A percentile compares a stretch with the other conserved stretches of the same genome.
phyloP scores from a whole-genome alignment of 2,113 vertebrate genomes.

The Harpagus bidentatus region DNA sequence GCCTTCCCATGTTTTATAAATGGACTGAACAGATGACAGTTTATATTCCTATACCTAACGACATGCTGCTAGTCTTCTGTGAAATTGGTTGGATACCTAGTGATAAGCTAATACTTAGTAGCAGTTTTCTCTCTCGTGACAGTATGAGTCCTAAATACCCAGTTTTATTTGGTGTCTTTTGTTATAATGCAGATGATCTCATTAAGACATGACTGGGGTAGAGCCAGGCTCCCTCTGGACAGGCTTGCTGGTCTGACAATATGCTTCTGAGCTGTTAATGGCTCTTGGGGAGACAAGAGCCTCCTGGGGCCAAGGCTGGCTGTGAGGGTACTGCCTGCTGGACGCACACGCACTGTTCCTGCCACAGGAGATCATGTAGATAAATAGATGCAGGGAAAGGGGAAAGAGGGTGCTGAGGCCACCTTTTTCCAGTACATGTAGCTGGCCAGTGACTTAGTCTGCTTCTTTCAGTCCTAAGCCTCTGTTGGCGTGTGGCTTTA shows the following conservation, averaged over 20 bases:
- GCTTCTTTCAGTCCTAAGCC: accelerated
- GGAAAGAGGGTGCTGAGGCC: neutral
- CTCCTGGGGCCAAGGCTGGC: accelerated
- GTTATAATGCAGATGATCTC: neutral
- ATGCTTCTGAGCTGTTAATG: neutral
- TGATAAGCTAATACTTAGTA: neutral
- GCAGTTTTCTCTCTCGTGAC: neutral
- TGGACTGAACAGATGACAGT: neutral
- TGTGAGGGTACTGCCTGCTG: neutral
- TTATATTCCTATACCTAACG: neutral
- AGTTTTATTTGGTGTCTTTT: neutral
- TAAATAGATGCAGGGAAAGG: neutral
- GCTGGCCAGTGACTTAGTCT: neutral
- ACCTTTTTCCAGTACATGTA: neutral
- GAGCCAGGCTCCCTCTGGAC: neutral
- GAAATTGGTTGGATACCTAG: neutral
- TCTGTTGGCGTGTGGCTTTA: neutral
- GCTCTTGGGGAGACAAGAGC: neutral
- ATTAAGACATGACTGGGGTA: neutral
- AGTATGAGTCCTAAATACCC: neutral
- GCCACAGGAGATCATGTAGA: neutral
- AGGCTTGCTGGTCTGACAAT: neutral
- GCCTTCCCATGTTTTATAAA: slow-evolving; percentile 48
- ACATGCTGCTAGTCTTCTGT: neutral
- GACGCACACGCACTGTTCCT: neutral